Evolutionary conservation across 2,113 vertebrate species (phyloP), one percentile per base, ranked within the genome.

Genomic region (Rhea americana): DNA sequence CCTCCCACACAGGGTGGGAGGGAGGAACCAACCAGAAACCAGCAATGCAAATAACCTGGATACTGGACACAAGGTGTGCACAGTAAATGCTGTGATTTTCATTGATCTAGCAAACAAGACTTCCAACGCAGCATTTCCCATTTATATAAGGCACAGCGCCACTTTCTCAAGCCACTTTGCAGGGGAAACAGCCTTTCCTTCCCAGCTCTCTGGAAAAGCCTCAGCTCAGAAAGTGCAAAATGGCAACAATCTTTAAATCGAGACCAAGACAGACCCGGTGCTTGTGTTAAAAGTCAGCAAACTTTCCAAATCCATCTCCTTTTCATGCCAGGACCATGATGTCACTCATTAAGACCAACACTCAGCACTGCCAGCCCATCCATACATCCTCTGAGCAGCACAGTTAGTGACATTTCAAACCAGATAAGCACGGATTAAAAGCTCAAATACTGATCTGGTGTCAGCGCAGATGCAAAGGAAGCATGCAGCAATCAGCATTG

Each of bases 381-480:
- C 74, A 11, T 2, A 41, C 32, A 30, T 15, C 87, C 62, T 37
- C 67, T 7, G 25, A 2, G 4, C 70, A 55, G 74, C 65, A 47
- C 22, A 26, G 66, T 13, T 1, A 53, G 67, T 50, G 2, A 22
- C 2, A 4, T 18, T 37, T 56, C 59, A 9, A 1, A 56, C 35
- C 13, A 1, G 16, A 37, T 24, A 39, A 82, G 45, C 24, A 2
- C 61, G 88, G 93, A 95, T 94, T 94, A 95, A 90, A 92, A 89
- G 55, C 5, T 22, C 84, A 93, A 87, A 90, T 93, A 94, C 91
- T 88, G 93, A 96, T 92, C 5, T 39, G 84, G 73, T 92, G 87
- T 93, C 82, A 78, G 81, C 17, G 83, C 91, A 92, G 95, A 94
- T 72, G 87, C 4, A 0, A 67, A 86, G 76, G 78, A 92, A 94